A percentile compares a stretch with the other conserved stretches of the same genome.
phyloP scores from a whole-genome alignment of 2,888 invertebrate species.

The Ichneumon xanthorius region DNA sequence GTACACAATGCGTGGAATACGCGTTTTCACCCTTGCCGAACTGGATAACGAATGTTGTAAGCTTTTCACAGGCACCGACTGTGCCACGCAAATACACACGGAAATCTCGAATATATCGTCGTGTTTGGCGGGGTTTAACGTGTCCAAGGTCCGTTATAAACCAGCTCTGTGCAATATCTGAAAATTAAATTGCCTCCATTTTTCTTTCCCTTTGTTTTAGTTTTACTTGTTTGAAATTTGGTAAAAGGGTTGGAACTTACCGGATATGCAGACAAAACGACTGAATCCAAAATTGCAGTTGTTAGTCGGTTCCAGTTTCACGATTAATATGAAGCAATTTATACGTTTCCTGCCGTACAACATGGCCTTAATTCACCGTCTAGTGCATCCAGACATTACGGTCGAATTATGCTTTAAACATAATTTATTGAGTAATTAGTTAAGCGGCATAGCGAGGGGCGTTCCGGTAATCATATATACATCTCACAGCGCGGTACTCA shows the following conservation, averaged over 20 bases:
- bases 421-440: conserved; percentile 59
- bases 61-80: conserved; percentile 39
- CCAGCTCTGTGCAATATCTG: not conserved
- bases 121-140: not conserved
- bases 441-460: conserved; percentile 1
- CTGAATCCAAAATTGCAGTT: not conserved
- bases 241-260: not conserved
- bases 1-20: conserved; percentile 25
- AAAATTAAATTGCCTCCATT: not conserved
- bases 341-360: conserved; percentile 19
- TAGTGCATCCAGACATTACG: conserved; percentile 25
- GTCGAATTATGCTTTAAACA: conserved; percentile 45
- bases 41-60: conserved; percentile 58
- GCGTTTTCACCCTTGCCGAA: conserved; percentile 54
- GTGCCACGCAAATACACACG: conserved; percentile 26
- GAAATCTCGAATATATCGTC: conserved; percentile 28
- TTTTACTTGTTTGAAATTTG: not conserved
- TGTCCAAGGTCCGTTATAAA: not conserved
- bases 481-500: not conserved
- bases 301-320: not conserved
- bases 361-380: conserved; percentile 27
- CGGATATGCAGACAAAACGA: not conserved
- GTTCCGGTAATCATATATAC: not conserved
- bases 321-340: conserved; percentile 38
- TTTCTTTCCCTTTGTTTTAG: not conserved